These are phyloP conservation scores for Epinephelus lanceolatus DNA, from an alignment of 2,113 vertebrate genomes.

Conservation along the genomic window DNA sequence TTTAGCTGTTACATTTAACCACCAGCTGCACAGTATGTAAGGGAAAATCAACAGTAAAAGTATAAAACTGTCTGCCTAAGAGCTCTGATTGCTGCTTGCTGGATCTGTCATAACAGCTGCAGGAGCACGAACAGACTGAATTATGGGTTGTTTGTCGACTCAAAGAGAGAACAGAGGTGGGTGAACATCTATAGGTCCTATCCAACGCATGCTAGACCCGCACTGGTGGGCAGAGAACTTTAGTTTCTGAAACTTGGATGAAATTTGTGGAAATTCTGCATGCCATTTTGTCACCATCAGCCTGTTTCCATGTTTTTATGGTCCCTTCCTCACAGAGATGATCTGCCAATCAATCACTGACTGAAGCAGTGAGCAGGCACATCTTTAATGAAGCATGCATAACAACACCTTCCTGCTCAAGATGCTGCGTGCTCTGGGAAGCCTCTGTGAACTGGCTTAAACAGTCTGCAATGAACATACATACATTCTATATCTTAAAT, in stretches of 20 bases:
- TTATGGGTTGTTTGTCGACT: conserved; percentile 33
- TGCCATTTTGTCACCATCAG: not conserved
- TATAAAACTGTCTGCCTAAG: not conserved
- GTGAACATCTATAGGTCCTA: not conserved
- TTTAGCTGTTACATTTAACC: not conserved
- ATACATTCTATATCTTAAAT: not conserved
- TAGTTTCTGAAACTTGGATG: not conserved
- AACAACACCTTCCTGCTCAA: not conserved
- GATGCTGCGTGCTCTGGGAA: too few relatives aligned
- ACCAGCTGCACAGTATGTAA: too few relatives aligned
- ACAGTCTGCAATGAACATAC: not conserved
- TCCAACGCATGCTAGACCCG: not conserved
- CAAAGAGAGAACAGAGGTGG: not conserved
- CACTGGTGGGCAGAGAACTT: not conserved
- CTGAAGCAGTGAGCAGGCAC: not conserved
- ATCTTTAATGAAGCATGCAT: not conserved
- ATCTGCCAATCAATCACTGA: not conserved
- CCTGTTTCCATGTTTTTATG: not conserved
- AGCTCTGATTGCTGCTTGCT: conserved; percentile 54
- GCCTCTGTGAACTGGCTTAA: not conserved
- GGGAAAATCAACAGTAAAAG: not conserved
- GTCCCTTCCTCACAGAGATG: not conserved
- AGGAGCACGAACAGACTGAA: conserved; percentile 6
- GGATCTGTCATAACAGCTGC: conserved; percentile 38
- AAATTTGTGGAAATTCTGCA: not conserved